Percentiles rank a stretch among this genome's conserved stretches.
Conservation (phyloP, 2,113 vertebrate genomes). For the Pteruthius melanotis region DNA sequence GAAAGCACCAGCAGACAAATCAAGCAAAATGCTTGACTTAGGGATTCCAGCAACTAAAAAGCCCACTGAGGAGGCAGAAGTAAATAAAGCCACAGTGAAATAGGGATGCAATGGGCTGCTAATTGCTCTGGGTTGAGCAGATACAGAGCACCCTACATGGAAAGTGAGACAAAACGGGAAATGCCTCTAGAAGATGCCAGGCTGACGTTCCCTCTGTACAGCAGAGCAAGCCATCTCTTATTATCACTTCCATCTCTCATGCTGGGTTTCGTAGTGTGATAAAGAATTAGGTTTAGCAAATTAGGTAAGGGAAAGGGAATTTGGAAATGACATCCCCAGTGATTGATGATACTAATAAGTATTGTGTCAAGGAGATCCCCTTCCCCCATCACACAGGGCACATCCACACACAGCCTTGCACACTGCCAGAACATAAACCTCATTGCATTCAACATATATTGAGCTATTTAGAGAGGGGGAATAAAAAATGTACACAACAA, state of each 20-base stretch:
- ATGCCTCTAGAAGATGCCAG: background rate
- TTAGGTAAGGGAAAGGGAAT: constrained; percentile 65
- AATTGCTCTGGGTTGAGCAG: background rate
- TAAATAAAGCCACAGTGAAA: background rate
- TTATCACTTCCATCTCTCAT: constrained; percentile 66
- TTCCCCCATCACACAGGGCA: background rate
- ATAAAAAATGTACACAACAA: background rate
- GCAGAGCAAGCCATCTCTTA: constrained; percentile 56
- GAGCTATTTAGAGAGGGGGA: background rate
- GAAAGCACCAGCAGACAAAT: background rate
- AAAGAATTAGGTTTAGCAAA: constrained; percentile 71
- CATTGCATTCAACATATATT: background rate
- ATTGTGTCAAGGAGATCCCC: constrained; percentile 23
- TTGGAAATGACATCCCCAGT: constrained; percentile 63
- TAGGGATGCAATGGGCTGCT: background rate
- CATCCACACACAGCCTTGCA: background rate
- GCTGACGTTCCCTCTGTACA: constrained; percentile 7
- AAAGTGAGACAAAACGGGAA: background rate
- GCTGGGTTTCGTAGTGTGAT: constrained; percentile 51
- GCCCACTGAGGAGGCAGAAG: background rate
- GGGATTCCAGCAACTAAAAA: background rate
- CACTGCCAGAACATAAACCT: background rate
- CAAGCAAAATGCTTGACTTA: background rate
- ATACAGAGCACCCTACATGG: background rate
- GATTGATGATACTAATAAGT: constrained; percentile 71